phyloP scores from a whole-genome alignment of 1,140 invertebrate species.

The Trigoniulus corallinus region DNA sequence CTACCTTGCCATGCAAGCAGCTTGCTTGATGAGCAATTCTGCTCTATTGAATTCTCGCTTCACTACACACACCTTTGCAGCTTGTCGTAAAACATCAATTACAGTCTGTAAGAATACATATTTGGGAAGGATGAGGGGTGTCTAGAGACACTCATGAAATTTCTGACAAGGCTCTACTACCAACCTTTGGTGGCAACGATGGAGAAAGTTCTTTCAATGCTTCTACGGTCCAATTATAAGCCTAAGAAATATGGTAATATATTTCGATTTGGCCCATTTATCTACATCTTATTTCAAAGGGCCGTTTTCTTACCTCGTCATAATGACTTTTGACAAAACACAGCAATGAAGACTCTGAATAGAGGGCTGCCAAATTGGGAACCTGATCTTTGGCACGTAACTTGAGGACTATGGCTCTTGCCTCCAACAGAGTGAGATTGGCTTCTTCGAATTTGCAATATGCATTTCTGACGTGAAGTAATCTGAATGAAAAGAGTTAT shows the following conservation, averaged over 20 bases:
- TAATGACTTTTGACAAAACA: constrained; percentile 67
- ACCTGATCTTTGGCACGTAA: constrained; percentile 26
- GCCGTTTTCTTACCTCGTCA: constrained; percentile 37
- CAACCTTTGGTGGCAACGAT: constrained; percentile 16
- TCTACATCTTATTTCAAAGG: not conserved
- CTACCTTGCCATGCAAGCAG: constrained; percentile 46
- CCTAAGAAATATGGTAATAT: constrained; percentile 26
- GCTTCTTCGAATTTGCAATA: constrained; percentile 59
- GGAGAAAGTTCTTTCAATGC: constrained; percentile 47
- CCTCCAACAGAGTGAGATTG: constrained; percentile 40
- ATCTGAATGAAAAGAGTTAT: constrained; percentile 31
- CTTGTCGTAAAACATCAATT: constrained; percentile 62
- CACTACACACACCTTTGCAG: constrained; percentile 62
- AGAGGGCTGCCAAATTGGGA: constrained; percentile 48
- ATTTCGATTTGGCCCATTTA: not conserved
- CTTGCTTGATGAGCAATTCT: constrained; percentile 60
- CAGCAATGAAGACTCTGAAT: constrained; percentile 58
- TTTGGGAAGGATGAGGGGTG: too few relatives aligned
- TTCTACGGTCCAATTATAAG: constrained; percentile 45
- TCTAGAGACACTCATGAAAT: too few relatives aligned
- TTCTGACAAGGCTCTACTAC: too few relatives aligned
- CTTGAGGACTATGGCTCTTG: constrained; percentile 35
- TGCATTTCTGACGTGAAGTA: constrained; percentile 58
- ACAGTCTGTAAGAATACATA: constrained; percentile 23
- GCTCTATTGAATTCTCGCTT: constrained; percentile 66